phyloP scores from a whole-genome alignment of 2,113 vertebrate species.

The Mirza zaza region DNA sequence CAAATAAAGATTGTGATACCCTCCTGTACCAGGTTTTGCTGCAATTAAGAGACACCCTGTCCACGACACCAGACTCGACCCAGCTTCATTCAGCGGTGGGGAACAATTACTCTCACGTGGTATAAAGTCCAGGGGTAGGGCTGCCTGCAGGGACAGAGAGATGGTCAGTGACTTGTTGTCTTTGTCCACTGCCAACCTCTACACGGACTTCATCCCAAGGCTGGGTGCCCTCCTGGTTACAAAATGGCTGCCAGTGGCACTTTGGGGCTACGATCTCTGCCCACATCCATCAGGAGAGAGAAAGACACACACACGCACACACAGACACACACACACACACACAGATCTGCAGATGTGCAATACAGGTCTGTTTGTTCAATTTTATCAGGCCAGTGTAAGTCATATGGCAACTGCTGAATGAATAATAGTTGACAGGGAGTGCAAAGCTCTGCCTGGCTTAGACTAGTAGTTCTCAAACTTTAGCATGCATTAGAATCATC shows the following conservation, averaged over 20 bases:
- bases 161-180: neutral
- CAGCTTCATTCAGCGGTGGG: neutral
- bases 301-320: neutral
- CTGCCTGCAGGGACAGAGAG: neutral
- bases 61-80: neutral
- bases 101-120: neutral
- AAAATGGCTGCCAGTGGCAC: neutral
- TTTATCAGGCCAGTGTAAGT: neutral
- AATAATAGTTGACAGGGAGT: neutral
- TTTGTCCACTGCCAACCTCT: neutral
- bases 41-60: neutral
- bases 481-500: neutral
- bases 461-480: neutral
- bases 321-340: neutral
- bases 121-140: neutral
- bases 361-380: neutral
- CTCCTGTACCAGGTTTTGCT: neutral
- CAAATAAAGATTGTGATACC: neutral
- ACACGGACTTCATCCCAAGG: neutral
- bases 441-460: neutral
- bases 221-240: neutral
- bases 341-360: neutral
- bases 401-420: neutral
- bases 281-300: neutral
- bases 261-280: neutral